Evolutionary conservation across 1,140 invertebrate genomes (phyloP), one percentile per base, ranked within the genome.

Genomic region (Drosophila bocqueti): DNA sequence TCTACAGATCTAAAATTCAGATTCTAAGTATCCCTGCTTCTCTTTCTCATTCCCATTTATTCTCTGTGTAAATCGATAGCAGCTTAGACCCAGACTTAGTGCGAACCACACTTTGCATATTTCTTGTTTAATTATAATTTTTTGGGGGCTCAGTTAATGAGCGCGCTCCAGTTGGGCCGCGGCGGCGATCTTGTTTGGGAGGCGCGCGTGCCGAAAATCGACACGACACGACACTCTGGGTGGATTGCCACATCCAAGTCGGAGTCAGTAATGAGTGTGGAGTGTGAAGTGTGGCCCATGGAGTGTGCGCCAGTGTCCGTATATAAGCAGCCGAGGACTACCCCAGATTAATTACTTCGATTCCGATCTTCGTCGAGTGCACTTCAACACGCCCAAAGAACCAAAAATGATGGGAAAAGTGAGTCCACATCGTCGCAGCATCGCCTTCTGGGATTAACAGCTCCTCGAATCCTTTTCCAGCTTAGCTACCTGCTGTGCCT

Each of bases 311-410:
- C 26, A 6, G 47, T 49, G 16, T 40, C 38, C 7, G 63, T 83
- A 90, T 91, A 91, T 83, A 90, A 90, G 76, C 76, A 60, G 54
- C 21, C 57, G 68, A 90, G 87, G 82, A 90, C 80, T 80, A 65
- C 69, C 69, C 38, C 59, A 82, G 81, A 82, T 90, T 80, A 83
- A 90, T 86, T 83, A 90, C 57, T 80, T 76, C 76, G 72, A 68
- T 73, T 86, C 55, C 65, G 80, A 81, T 81, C 65, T 81, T 65
- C 62, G 61, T 54, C 80, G 81, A 65, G 87, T 78, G 76, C 79
- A 71, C 75, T 79, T 81, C 83, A 64, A 63, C 62, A 76, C 54
- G 54, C 57, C 64, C 49, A 59, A 72, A 74, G 43, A 76, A 10
- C 55, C 29, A 52, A 45, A 49, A 54, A 84, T 69, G 40, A 65